Evolutionary conservation across 2,113 vertebrate genomes (phyloP).

Genomic region (Tapirus terrestris): DNA sequence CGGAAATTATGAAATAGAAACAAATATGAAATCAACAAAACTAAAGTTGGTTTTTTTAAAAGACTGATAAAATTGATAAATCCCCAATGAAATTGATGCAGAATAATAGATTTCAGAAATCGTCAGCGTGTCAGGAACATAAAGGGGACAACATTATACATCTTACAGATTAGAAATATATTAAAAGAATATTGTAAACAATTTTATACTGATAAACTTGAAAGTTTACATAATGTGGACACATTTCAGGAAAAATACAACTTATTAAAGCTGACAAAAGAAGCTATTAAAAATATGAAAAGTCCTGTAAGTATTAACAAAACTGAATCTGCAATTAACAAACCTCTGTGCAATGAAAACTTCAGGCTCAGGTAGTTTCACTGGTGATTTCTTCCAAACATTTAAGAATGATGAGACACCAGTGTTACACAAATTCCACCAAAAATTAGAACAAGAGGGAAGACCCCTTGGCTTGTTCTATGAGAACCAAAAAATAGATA

Average conservation of each 20-base stretch:
- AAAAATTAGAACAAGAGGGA: not conserved
- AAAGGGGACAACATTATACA: not conserved
- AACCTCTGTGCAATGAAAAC: not conserved
- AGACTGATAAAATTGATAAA: not conserved
- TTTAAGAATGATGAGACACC: not conserved
- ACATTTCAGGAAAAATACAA: not conserved
- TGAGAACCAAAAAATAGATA: not conserved
- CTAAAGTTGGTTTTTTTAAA: not conserved
- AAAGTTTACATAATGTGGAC: not conserved
- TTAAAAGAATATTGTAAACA: not conserved
- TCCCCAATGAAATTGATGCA: not conserved
- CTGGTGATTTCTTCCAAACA: not conserved
- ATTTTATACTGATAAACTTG: not conserved
- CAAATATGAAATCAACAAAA: not conserved
- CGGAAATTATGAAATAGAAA: not conserved
- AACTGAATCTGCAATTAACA: not conserved
- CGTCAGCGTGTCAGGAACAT: not conserved
- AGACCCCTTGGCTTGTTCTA: not conserved
- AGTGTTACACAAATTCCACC: not conserved
- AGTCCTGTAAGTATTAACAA: not conserved
- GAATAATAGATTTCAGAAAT: not conserved
- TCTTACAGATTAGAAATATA: not conserved
- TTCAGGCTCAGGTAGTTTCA: not conserved
- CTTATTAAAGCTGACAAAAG: not conserved
- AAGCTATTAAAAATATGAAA: not conserved